Percentiles rank a stretch among this genome's conserved stretches.
phyloP scores from a whole-genome alignment of 2,113 vertebrate species.

The Eira barbara region DNA sequence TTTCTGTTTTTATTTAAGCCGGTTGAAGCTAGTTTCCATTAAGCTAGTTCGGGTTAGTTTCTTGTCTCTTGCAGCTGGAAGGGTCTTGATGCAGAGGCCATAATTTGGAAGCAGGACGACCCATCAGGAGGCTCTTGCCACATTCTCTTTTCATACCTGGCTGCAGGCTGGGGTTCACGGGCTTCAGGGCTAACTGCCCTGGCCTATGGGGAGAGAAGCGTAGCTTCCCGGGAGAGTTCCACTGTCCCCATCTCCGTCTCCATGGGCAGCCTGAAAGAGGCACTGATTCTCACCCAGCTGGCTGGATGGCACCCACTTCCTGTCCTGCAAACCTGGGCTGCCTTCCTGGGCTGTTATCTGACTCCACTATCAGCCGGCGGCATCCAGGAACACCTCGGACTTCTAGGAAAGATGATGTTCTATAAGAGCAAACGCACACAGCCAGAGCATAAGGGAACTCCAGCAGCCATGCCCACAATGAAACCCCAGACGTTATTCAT shows the following conservation, averaged over 20 bases:
- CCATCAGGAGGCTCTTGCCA: not conserved
- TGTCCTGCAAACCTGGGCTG: constrained; percentile 43
- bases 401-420: constrained; percentile 65
- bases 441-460: constrained; percentile 21
- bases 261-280: not conserved
- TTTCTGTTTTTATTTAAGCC: not conserved
- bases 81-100: not conserved
- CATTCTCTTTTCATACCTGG: not conserved
- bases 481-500: not conserved
- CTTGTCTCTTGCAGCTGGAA: not conserved
- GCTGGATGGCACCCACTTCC: constrained; percentile 44
- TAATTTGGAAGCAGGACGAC: not conserved
- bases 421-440: not conserved
- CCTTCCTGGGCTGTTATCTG: constrained; percentile 60
- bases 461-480: not conserved
- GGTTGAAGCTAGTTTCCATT: not conserved
- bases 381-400: constrained; percentile 8
- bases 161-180: not conserved
- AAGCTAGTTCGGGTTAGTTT: not conserved
- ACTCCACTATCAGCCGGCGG: constrained; percentile 56
- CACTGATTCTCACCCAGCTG: constrained; percentile 25
- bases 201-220: not conserved
- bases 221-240: not conserved
- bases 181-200: not conserved
- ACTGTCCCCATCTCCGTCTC: not conserved